Base-by-base conservation (phyloP, 2,797 vertebrate genomes). In the Notolabrus celidotus region DNA sequence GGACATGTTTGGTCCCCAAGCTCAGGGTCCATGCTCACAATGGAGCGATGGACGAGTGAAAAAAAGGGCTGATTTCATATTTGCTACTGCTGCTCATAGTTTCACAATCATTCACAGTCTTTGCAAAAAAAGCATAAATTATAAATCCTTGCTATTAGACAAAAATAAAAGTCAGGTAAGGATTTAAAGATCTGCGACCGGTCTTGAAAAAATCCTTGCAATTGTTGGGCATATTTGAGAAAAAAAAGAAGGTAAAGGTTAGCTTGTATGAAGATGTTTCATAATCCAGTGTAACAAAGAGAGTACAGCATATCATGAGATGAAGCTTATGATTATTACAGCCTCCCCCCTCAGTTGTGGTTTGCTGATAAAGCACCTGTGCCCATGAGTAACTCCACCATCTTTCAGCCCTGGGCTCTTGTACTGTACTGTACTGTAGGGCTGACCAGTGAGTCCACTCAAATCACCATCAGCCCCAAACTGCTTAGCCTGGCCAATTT, bases 401-500 rank as follows among this genome's bases (percentile, higher is more conserved):
- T 84, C 83, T 68, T 80, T 67, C 77, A 77, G 82, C 88, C 79
- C 61, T 27, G 41, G 77, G 86, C 84, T 82, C 74, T 69, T 68
- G 69, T 78, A 86, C 85, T 80, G 81, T 79, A 86, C 85, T 80
- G 81, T 89, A 89, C 85, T 79, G 80, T 71, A 77, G 89, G 87
- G 69, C 88, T 88, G 89, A 89, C 89, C 89, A 84, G 68, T 59
- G 75, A 86, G 88, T 93, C 91, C 11, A 38, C 88, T 90, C 86
- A 66, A 79, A 92, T 93, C 86, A 92, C 71, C 89, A 83, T 92
- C 91, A 92, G 63, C 81, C 79, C 78, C 83, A 85, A 92, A 93
- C 83, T 93, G 92, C 92, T 93, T 92, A 83, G 89, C 80, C 63
- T 71, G 85, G 86, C 85, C 91, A 85, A 89, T 93, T 91, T 92